phyloP scores from a whole-genome alignment of 2,797 vertebrate species.

The Notolabrus celidotus region DNA sequence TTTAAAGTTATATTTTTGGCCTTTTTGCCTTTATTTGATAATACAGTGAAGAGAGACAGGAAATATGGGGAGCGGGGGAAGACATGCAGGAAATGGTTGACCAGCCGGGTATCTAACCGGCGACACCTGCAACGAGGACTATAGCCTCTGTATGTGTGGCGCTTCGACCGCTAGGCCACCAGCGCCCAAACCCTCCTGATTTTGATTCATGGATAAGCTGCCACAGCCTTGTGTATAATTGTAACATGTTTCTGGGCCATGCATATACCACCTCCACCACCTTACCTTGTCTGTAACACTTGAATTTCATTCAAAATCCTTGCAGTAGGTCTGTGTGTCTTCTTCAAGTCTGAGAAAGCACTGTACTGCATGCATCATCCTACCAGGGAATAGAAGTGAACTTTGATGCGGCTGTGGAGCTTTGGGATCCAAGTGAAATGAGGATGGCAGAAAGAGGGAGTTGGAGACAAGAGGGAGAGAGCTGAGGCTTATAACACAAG shows the following conservation, averaged over 20 bases:
- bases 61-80: no score
- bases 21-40: no score
- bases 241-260: conserved; percentile 24
- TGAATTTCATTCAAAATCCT: not conserved
- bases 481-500: conserved; percentile 35
- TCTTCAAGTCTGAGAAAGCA: conserved; percentile 46
- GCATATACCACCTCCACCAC: not conserved
- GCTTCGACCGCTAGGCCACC: no score
- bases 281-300: not conserved
- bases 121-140: no score
- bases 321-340: conserved; percentile 2
- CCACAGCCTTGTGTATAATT: conserved; percentile 8
- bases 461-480: not conserved
- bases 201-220: conserved; percentile 39
- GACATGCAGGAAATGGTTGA: no score
- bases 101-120: no score
- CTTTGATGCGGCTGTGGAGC: conserved; percentile 47
- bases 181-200: no score
- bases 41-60: no score
- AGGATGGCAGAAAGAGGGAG: conserved; percentile 7
- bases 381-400: conserved; percentile 67
- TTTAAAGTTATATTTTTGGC: no score
- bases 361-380: conserved; percentile 52
- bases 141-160: no score
- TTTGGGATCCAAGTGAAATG: conserved; percentile 31